Evolutionary conservation across 1,140 invertebrate genomes (phyloP).

Genomic region (Drosophila auraria): DNA sequence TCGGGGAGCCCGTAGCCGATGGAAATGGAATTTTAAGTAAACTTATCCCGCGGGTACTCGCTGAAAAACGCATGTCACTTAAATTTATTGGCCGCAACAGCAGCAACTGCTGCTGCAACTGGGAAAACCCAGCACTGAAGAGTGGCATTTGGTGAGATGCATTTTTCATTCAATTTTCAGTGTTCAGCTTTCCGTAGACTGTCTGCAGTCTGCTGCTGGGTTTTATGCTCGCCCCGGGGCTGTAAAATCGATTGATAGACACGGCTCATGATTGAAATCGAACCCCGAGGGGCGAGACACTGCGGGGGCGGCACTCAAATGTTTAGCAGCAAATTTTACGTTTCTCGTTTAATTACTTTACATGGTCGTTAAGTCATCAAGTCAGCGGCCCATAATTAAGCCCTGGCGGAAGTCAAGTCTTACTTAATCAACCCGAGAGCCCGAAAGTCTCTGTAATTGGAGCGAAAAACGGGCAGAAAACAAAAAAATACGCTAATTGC

Average conservation of each 20-base stretch:
- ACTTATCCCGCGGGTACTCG: conserved; percentile 80
- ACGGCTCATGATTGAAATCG: conserved; percentile 75
- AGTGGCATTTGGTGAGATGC: conserved; percentile 67
- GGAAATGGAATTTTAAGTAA: conserved; percentile 76
- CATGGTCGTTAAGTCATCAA: conserved; percentile 65
- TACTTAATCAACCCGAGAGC: conserved; percentile 61
- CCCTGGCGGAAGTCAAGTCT: conserved; percentile 54
- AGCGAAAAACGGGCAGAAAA: conserved; percentile 29
- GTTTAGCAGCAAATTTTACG: conserved; percentile 74
- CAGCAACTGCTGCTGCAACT: conserved; percentile 41
- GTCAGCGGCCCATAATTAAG: conserved; percentile 38
- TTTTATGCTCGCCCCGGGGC: conserved; percentile 65
- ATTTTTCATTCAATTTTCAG: conserved; percentile 81
- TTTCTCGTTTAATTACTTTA: conserved; percentile 68
- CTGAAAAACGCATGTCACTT: conserved; percentile 83
- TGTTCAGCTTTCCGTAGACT: conserved; percentile 60
- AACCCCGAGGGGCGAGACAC: conserved; percentile 10
- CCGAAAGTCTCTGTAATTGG: conserved; percentile 63
- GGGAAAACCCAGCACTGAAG: conserved; percentile 30
- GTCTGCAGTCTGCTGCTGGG: conserved; percentile 18
- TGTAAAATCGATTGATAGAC: conserved; percentile 81
- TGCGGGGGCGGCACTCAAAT: conserved; percentile 48
- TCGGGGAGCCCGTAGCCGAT: conserved; percentile 60
- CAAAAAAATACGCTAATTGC: conserved; percentile 67
- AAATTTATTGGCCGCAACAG: conserved; percentile 80